Percentiles rank a stretch among this genome's conserved stretches.
phyloP scores from a whole-genome alignment of 1,140 invertebrate species.

The Zaprionus inermis region DNA sequence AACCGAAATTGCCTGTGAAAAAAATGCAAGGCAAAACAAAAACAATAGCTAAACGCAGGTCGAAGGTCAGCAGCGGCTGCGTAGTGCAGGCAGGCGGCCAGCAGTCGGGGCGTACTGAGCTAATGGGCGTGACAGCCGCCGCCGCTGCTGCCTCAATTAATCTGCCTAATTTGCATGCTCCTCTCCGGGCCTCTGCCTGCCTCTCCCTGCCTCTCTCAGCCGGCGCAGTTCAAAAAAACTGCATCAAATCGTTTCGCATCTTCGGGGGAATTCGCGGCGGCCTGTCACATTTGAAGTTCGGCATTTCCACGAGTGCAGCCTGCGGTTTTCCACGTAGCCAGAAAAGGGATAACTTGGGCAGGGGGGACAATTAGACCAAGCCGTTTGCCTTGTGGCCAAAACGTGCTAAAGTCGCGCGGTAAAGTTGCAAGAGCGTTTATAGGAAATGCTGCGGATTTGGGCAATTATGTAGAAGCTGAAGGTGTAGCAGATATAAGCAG shows the following conservation, averaged over 20 bases:
- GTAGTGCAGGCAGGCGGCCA: slow-evolving; percentile 17
- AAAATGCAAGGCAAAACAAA: slow-evolving; percentile 33
- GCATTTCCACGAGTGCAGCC: slow-evolving; percentile 27
- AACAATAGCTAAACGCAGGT: slow-evolving; percentile 26
- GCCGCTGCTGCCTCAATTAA: slow-evolving; percentile 58
- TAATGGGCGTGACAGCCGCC: slow-evolving; percentile 54
- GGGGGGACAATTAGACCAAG: not conserved
- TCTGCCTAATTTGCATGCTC: slow-evolving; percentile 69
- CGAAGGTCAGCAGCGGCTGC: slow-evolving; percentile 52
- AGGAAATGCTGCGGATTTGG: not conserved
- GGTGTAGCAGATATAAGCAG: not conserved
- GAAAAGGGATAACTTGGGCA: not conserved
- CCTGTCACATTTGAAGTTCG: slow-evolving; percentile 42
- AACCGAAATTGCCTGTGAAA: slow-evolving; percentile 65
- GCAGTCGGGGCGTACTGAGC: slow-evolving; percentile 5
- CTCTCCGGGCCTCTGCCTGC: not conserved
- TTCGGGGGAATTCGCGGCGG: slow-evolving; percentile 53
- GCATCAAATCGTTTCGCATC: slow-evolving; percentile 40
- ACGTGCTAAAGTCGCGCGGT: not conserved
- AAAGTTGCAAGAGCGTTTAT: not conserved
- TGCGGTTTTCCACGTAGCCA: slow-evolving; percentile 58
- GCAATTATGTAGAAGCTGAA: not conserved
- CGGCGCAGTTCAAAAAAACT: slow-evolving; percentile 44
- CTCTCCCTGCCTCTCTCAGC: not conserved
- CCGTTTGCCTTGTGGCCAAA: slow-evolving; percentile 2